Conservation (phyloP, 2,888 invertebrate genomes). For the Melanostoma mellinum region DNA sequence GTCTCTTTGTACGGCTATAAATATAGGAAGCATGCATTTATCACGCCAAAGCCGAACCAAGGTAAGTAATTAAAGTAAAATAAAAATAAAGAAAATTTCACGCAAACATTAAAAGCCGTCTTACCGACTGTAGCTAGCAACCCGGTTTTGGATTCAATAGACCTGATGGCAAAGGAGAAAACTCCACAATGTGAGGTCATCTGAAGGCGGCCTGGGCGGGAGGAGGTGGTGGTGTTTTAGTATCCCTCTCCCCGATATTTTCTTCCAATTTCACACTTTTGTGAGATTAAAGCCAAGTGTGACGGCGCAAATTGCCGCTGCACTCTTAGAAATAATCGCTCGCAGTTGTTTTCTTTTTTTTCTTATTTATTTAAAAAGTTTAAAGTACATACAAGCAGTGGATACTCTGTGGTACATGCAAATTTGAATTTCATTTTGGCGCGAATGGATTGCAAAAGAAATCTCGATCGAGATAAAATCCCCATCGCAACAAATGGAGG, state of each 20-base stretch:
- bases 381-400: slow-evolving; percentile 7
- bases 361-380: slow-evolving; percentile 15
- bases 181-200: slow-evolving; percentile 51
- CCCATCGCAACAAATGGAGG: slow-evolving; percentile 18
- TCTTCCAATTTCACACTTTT: slow-evolving; percentile 69
- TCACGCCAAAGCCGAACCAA: slow-evolving; percentile 61
- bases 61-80: slow-evolving; percentile 67
- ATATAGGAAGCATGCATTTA: slow-evolving; percentile 62
- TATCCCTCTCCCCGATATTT: slow-evolving; percentile 37
- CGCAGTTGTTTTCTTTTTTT: background rate
- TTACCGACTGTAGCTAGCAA: slow-evolving; percentile 1
- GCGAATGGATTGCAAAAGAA: slow-evolving; percentile 56
- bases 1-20: slow-evolving; percentile 8
- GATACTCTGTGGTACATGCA: slow-evolving; percentile 41
- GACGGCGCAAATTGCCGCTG: slow-evolving; percentile 67
- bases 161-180: slow-evolving; percentile 18
- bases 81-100: slow-evolving; percentile 39
- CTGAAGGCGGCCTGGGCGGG: slow-evolving; percentile 3
- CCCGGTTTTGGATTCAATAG: slow-evolving; percentile 19
- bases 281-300: slow-evolving; percentile 66
- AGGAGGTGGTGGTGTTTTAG: background rate
- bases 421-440: slow-evolving; percentile 71
- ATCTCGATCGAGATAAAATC: slow-evolving; percentile 62
- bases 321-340: slow-evolving; percentile 37
- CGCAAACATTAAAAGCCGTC: slow-evolving; percentile 46